phyloP scores from a whole-genome alignment of 35 echinoderm and acorn worm genomes.

The Hemicentrotus pulcherrimus region DNA sequence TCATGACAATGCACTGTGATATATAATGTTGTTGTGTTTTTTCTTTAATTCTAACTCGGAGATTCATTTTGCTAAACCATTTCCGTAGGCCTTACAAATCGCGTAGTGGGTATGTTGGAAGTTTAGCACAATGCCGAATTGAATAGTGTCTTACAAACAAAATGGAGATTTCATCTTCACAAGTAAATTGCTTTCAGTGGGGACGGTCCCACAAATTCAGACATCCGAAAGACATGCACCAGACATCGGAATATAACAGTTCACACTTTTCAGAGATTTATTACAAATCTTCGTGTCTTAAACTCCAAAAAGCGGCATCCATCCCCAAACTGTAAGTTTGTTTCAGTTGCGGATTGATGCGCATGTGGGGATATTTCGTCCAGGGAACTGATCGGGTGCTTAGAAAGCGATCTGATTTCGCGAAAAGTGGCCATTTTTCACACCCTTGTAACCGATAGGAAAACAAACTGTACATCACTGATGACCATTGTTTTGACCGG shows the following conservation, averaged over 20 bases:
- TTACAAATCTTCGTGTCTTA: conserved; percentile 16
- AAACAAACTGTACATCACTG: conserved; percentile 19
- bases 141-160: background rate
- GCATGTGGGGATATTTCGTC: background rate
- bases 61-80: too few relatives aligned
- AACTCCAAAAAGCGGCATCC: background rate
- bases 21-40: too few relatives aligned
- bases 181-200: background rate
- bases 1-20: too few relatives aligned
- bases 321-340: background rate
- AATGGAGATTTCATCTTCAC: background rate
- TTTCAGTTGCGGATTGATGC: background rate
- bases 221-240: background rate
- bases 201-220: background rate
- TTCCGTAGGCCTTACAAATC: too few relatives aligned
- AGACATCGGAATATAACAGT: background rate
- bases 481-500: conserved; percentile 32
- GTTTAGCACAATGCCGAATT: too few relatives aligned
- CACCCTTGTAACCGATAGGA: conserved; percentile 19
- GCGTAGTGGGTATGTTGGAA: too few relatives aligned
- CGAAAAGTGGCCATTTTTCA: background rate
- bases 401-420: background rate
- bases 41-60: too few relatives aligned
- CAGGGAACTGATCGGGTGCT: background rate
- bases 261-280: conserved; percentile 14